A percentile compares a stretch with the other conserved stretches of the same genome.
Evolutionary conservation across 2,797 vertebrate species (phyloP).

Genomic region (Syngnathus rostellatus): DNA sequence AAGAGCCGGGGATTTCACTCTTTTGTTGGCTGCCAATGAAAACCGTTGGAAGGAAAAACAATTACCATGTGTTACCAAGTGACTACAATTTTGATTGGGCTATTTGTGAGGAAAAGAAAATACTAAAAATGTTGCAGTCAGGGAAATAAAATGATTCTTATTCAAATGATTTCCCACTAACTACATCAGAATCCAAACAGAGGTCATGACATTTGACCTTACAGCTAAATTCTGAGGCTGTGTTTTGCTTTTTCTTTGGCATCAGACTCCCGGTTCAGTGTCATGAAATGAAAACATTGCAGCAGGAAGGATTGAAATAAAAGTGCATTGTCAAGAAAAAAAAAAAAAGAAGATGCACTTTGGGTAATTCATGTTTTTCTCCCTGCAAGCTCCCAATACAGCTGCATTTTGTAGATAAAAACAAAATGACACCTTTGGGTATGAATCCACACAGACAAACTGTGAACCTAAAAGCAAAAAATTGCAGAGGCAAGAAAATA

Average conservation of each 20-base stretch:
- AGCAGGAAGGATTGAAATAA: not conserved
- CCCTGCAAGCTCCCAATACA: not conserved
- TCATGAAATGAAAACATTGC: not conserved
- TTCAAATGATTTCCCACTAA: not conserved
- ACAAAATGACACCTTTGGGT: not conserved
- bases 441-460: not conserved
- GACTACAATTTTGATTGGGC: constrained; percentile 28
- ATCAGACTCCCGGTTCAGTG: not conserved
- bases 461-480: not conserved
- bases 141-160: not conserved
- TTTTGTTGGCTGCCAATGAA: constrained; percentile 24
- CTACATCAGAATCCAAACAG: not conserved
- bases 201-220: not conserved
- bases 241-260: not conserved
- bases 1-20: constrained; percentile 29
- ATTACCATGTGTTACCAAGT: constrained; percentile 17
- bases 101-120: constrained; percentile 28
- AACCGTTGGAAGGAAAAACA: constrained; percentile 26
- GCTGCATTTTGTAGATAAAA: constrained; percentile 4
- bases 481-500: not conserved
- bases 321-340: not conserved
- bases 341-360: constrained; percentile 1
- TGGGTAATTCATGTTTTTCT: not conserved
- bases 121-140: constrained; percentile 20
- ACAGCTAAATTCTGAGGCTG: not conserved